Base-by-base conservation (phyloP, 2,113 vertebrate genomes). In the Chaetodon auriga region DNA sequence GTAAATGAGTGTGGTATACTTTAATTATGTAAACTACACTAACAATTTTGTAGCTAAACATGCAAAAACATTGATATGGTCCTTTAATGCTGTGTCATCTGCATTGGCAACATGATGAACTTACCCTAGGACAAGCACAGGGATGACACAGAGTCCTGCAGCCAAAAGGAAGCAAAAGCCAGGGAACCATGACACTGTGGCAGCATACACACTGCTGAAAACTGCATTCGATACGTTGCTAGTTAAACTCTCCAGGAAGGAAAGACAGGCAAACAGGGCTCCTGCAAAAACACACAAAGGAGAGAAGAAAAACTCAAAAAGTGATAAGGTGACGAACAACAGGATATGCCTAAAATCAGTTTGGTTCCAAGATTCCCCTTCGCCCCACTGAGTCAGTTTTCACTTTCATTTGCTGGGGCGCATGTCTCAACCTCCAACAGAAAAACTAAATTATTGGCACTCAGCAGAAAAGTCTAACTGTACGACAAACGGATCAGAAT, bases 151-250 rank as follows among this genome's bases (percentile, higher is more conserved):
- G 10, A 99, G 83, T 69, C 92, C 96, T 46, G 97, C 96, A 0
- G 96, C 92, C 9, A 99, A 80, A 53, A 99, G 92, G 84, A 99
- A 99, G 81, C 84, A 60, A 60, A 99, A 99, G 25, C 97, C 97
- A 3, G 97, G 94, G 84, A 86, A 97, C 97, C 97, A 97, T 0
- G 88, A 85, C 25, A 99, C 97, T 0, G 97, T 99, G 48, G 84
- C 92, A n/a, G 96, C 96, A 65, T 99, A 99, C 68, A 98, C 62
- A 71, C 93, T 96, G 71, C 92, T 97, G 87, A 97, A 99, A 35
- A 95, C 51, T 10, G 93, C 90, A 15, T 60, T 0, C 0, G 97
- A 88, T 43, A 92, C 15, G 7, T 90, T 95, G 84, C 63, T 89
- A 0, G 93, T 95, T 60, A 99, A 80, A 64, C 91, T 96, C 82